Evolutionary conservation across 2,888 invertebrate species (phyloP), one percentile per base, ranked within the genome.

Genomic region (Melipona bicolor): DNA sequence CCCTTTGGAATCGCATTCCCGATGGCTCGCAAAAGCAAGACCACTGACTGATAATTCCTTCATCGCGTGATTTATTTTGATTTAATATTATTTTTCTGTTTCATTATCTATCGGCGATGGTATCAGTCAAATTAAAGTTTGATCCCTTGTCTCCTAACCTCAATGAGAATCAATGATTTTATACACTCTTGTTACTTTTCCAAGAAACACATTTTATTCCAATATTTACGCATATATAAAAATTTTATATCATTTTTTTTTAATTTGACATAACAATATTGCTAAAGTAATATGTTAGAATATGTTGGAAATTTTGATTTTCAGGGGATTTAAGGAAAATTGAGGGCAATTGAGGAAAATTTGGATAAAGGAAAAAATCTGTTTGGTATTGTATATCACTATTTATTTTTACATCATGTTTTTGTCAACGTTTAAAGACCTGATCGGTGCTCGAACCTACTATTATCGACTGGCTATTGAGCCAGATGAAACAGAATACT

Each of bases 1-100:
- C 87, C 87, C 85, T 83, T 83, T 72, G 65, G 78, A 77, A 67
- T 49, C 59, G 68, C 67, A 64, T 75, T 71, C 80, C 56, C 67
- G 32, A 49, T 43, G 50, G 67, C 32, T 72, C 21, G 50, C 68
- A 62, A 64, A 76, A 81, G 70, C 61, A 67, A 75, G 67, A 77
- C 52, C 62, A 64, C 56, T 50, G 56, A 67, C 68, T 71, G 83
- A 81, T 81, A 72, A 80, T 68, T 83, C 62, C 54, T 43, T 67
- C 4, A 32, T 81, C 56, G 69, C 64, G 65, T 77, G 83, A 77
- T 54, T 52, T 17, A 49, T 61, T 27, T 59, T 65, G 81, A 74
- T 77, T 83, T 70, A 67, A 73, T 49, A 61, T 36, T 52, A 70
- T 81, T 74, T 36, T 74, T 74, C 15, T 74, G 73, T 54, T 64